These are phyloP conservation scores for Alosa alosa DNA, from an alignment of 2,113 vertebrate genomes.

Conservation along the genomic window DNA sequence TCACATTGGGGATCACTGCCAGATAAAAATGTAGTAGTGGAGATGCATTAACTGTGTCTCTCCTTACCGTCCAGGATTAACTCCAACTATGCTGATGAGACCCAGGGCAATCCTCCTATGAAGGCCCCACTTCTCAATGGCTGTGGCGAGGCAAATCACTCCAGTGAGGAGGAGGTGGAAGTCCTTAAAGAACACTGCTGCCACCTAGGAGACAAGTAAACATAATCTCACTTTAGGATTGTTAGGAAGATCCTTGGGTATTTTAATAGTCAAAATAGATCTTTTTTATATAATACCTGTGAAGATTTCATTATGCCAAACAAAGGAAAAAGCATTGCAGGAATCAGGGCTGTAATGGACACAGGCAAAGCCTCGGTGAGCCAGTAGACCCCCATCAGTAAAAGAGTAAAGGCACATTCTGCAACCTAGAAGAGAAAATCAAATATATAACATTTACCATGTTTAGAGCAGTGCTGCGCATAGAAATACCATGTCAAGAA, in stretches of 20 bases:
- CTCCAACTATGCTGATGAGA: slow-evolving; percentile 86
- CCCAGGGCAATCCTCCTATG: slow-evolving; percentile 86
- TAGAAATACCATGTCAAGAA: not conserved
- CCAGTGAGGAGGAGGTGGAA: slow-evolving; percentile 88
- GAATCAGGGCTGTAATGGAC: slow-evolving; percentile 83
- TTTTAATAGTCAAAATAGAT: not conserved
- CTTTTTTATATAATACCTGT: slow-evolving; percentile 56
- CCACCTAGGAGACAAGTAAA: slow-evolving; percentile 71
- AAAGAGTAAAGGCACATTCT: slow-evolving; percentile 81
- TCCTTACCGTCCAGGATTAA: slow-evolving; percentile 84
- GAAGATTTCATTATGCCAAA: slow-evolving; percentile 85
- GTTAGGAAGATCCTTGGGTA: not conserved
- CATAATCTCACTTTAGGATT: not conserved
- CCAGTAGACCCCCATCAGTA: slow-evolving; percentile 86
- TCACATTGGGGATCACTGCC: not conserved
- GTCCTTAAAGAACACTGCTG: slow-evolving; percentile 87
- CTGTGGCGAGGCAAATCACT: slow-evolving; percentile 87
- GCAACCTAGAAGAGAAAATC: slow-evolving; percentile 74
- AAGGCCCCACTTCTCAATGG: slow-evolving; percentile 94
- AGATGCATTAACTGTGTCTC: not conserved
- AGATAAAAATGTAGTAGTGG: not conserved
- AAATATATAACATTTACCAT: not conserved
- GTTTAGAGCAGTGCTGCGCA: not conserved
- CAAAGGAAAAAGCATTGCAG: slow-evolving; percentile 83
- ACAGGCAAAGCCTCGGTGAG: slow-evolving; percentile 84